Evolutionary conservation across 2,797 vertebrate species (phyloP).

Genomic region (Epinephelus coioides): DNA sequence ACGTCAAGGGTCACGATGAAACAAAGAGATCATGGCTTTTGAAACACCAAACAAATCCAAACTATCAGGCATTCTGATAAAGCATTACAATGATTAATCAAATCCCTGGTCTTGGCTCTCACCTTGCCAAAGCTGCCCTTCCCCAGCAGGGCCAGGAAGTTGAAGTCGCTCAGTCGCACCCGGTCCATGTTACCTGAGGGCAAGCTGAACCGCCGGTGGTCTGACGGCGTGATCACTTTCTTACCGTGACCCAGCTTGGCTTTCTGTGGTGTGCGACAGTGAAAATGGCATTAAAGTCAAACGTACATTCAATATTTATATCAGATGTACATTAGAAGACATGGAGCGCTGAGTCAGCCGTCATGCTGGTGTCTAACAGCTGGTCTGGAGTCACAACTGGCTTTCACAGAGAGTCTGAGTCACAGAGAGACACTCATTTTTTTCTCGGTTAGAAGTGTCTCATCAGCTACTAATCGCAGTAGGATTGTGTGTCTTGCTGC

Average conservation of each 20-base stretch:
- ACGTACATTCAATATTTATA: background rate
- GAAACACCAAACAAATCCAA: background rate
- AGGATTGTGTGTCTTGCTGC: background rate
- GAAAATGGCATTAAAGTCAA: conserved; percentile 17
- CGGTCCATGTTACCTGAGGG: conserved; percentile 94
- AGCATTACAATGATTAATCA: background rate
- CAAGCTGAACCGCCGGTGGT: conserved; percentile 90
- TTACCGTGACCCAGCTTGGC: conserved; percentile 96
- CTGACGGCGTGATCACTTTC: conserved; percentile 93
- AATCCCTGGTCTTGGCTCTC: conserved; percentile 35
- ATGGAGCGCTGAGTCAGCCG: background rate
- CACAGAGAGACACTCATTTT: background rate
- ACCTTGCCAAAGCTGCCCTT: conserved; percentile 99
- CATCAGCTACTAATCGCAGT: background rate
- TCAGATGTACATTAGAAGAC: background rate
- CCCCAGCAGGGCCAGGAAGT: conserved; percentile 96
- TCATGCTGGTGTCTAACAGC: conserved; percentile 19
- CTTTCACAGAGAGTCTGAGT: background rate
- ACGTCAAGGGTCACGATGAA: background rate
- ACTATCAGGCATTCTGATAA: background rate
- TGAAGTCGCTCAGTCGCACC: conserved; percentile 94
- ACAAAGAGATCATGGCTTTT: background rate
- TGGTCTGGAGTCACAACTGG: conserved; percentile 26
- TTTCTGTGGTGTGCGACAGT: conserved; percentile 88
- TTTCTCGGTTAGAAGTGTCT: conserved; percentile 10